A percentile compares a stretch with the other conserved stretches of the same genome.
Evolutionary conservation across 2,888 invertebrate species (phyloP).

Genomic region (Poecilus cupreus): DNA sequence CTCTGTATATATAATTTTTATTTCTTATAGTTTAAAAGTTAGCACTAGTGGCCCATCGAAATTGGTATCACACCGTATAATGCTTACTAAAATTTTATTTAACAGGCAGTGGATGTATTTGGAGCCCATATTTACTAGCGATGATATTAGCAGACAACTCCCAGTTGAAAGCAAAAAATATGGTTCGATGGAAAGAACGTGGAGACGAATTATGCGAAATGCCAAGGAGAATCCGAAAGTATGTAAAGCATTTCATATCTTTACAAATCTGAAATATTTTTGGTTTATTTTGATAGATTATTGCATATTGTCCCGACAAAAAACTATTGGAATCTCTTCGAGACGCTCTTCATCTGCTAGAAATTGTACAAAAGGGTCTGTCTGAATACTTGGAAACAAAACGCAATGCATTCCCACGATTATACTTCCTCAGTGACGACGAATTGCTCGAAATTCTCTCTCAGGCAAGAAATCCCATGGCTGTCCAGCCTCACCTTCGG

Average conservation of each 20-base stretch:
- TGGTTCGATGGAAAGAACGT: conserved; percentile 85
- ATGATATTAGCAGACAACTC: conserved; percentile 86
- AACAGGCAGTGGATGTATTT: conserved; percentile 86
- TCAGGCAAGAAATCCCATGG: conserved; percentile 84
- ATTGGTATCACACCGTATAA: too few species aligned
- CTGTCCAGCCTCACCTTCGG: conserved; percentile 87
- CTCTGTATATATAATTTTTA: too few species aligned
- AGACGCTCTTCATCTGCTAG: conserved; percentile 82
- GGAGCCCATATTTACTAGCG: conserved; percentile 88
- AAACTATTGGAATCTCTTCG: conserved; percentile 81
- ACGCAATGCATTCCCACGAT: conserved; percentile 82
- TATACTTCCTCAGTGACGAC: conserved; percentile 90
- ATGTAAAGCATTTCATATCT: too few species aligned
- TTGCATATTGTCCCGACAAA: conserved; percentile 79
- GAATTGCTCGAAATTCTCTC: conserved; percentile 88
- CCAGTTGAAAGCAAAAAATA: conserved; percentile 88
- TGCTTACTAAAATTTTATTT: not conserved
- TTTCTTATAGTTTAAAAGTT: too few species aligned
- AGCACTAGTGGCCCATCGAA: too few species aligned
- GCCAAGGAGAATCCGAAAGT: conserved; percentile 83
- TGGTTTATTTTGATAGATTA: conserved; percentile 73
- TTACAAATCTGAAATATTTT: too few species aligned
- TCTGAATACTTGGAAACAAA: conserved; percentile 87
- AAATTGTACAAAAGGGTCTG: conserved; percentile 84
- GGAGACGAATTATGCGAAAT: conserved; percentile 85